These are phyloP conservation scores for Tetranychus piercei DNA, from an alignment of 2,888 invertebrate species.

Conservation along the genomic window DNA sequence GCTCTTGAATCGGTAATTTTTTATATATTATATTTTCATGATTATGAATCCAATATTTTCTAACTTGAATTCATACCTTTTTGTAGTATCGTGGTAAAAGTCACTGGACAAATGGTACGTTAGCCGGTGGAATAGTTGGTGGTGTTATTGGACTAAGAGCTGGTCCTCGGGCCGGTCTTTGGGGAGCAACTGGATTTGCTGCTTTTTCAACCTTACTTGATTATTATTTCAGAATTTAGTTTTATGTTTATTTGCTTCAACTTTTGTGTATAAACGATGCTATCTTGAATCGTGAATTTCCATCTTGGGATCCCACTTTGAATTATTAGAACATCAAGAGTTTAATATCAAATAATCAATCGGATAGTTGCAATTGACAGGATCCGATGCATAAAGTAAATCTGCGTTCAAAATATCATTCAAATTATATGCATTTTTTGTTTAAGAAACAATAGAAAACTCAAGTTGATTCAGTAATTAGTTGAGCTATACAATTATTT, in stretches of 20 bases:
- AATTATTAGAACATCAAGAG: no score
- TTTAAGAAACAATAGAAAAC: no score
- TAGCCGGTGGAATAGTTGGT: constrained; percentile 82
- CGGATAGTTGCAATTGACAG: no score
- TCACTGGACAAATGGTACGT: constrained; percentile 91
- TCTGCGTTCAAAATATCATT: no score
- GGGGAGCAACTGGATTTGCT: constrained; percentile 93
- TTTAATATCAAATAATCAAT: no score
- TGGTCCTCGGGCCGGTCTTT: constrained; percentile 72
- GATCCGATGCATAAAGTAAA: no score
- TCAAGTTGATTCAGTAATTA: no score
- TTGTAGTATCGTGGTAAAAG: constrained; percentile 58
- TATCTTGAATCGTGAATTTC: neutral
- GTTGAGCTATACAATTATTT: no score
- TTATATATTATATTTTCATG: no score
- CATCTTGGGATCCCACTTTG: no score
- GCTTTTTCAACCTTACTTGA: constrained; percentile 91
- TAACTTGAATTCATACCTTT: neutral
- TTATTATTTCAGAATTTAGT: constrained; percentile 50
- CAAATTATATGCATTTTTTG: no score
- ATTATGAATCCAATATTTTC: neutral
- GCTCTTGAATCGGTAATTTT: constrained; percentile 51
- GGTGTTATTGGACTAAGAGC: constrained; percentile 57
- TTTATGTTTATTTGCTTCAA: neutral
- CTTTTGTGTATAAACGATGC: no score